A percentile compares a stretch with the other conserved stretches of the same genome.
Conservation (phyloP, 2,113 vertebrate species). For the Rhynchopsitta pachyrhyncha region DNA sequence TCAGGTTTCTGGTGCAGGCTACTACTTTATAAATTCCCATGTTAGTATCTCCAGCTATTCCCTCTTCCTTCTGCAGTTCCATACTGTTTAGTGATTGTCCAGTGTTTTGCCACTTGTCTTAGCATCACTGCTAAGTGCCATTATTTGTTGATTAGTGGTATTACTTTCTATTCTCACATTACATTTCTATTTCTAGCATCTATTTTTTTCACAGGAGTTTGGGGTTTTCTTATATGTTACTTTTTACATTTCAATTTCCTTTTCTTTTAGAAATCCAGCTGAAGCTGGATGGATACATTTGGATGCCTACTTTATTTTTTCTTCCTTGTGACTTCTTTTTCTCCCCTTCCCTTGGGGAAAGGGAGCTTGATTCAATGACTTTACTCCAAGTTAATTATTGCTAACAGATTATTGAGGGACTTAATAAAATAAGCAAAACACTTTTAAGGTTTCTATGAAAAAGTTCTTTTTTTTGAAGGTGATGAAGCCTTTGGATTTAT, state of each 20-base stretch:
- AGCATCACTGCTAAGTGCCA: fast-evolving
- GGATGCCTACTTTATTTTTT: background rate
- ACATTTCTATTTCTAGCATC: too few species aligned
- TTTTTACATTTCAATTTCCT: background rate
- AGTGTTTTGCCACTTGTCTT: background rate
- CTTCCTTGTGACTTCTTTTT: background rate
- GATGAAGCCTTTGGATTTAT: background rate
- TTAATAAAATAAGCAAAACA: background rate
- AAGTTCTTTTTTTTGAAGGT: background rate
- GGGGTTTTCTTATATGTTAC: background rate
- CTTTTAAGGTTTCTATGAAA: background rate
- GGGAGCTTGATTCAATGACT: background rate
- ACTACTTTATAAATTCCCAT: background rate
- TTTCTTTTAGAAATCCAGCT: background rate
- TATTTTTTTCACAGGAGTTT: background rate
- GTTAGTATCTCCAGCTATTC: background rate
- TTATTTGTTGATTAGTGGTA: background rate
- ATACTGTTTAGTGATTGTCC: background rate
- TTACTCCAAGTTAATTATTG: background rate
- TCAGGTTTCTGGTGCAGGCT: background rate
- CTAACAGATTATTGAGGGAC: background rate
- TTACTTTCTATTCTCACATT: background rate
- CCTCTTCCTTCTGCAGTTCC: background rate
- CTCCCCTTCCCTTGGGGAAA: background rate
- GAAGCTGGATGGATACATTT: background rate